These are phyloP conservation scores for Deilephila elpenor DNA, from an alignment of 2,888 invertebrate genomes.

Conservation along the genomic window DNA sequence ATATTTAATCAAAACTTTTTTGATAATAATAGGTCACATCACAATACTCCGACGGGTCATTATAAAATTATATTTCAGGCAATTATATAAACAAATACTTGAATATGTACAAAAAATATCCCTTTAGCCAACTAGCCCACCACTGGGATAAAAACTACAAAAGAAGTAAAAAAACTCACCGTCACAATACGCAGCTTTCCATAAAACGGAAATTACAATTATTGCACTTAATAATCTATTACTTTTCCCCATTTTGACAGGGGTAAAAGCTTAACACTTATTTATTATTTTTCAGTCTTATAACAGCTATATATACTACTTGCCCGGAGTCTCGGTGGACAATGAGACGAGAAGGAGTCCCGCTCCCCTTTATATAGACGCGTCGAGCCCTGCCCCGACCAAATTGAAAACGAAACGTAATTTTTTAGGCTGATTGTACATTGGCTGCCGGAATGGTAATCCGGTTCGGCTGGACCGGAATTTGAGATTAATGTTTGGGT, in stretches of 20 bases:
- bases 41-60: no score
- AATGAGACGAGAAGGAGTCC: conserved; percentile 5
- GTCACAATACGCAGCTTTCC: conserved; percentile 68
- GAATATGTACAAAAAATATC: no score
- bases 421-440: conserved; percentile 8
- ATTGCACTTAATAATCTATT: conserved; percentile 76
- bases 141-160: not conserved
- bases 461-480: not conserved
- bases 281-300: conserved; percentile 66
- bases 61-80: no score
- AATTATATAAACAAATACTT: no score
- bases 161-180: conserved; percentile 61
- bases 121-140: no score
- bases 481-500: not conserved
- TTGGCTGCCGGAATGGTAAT: not conserved
- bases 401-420: conserved; percentile 31
- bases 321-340: conserved; percentile 17
- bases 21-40: no score
- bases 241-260: conserved; percentile 73
- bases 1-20: no score
- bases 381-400: conserved; percentile 32
- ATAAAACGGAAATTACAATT: conserved; percentile 74
- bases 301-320: conserved; percentile 67
- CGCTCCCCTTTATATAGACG: conserved; percentile 66
- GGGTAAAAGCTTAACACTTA: conserved; percentile 66